These are phyloP conservation scores for Petrocephalus schoutedeni DNA, from an alignment of 2,797 vertebrate genomes.

Conservation along the genomic window DNA sequence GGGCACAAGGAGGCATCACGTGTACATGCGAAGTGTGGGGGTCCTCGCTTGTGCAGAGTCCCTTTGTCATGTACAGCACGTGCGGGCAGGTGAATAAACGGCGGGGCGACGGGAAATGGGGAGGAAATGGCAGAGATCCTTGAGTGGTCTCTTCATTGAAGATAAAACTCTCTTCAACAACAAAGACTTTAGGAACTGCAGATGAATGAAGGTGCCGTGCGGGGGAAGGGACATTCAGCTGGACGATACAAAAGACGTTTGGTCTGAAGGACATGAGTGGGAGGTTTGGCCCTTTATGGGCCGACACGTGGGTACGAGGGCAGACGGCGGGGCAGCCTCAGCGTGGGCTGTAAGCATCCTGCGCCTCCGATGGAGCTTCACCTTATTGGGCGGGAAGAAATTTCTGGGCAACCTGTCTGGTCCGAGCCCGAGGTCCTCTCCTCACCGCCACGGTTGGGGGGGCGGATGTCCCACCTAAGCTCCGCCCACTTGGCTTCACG, in stretches of 20 bases:
- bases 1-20: background rate
- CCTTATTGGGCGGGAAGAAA: background rate
- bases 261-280: slow-evolving; percentile 7
- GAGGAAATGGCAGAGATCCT: background rate
- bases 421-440: background rate
- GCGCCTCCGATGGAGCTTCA: background rate
- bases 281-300: background rate
- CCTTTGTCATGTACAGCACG: background rate
- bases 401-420: background rate
- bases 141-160: background rate
- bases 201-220: background rate
- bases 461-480: background rate
- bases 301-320: background rate
- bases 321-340: background rate
- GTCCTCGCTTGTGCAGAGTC: background rate
- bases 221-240: background rate
- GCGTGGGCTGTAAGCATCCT: background rate
- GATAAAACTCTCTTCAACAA: slow-evolving; percentile 2
- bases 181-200: background rate
- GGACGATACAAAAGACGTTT: background rate
- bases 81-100: background rate
- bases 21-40: background rate
- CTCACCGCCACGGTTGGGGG: background rate
- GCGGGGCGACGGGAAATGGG: background rate
- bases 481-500: background rate